Base-by-base conservation (phyloP, 2,797 vertebrate species). In the Cryptoblepharus egeriae region DNA sequence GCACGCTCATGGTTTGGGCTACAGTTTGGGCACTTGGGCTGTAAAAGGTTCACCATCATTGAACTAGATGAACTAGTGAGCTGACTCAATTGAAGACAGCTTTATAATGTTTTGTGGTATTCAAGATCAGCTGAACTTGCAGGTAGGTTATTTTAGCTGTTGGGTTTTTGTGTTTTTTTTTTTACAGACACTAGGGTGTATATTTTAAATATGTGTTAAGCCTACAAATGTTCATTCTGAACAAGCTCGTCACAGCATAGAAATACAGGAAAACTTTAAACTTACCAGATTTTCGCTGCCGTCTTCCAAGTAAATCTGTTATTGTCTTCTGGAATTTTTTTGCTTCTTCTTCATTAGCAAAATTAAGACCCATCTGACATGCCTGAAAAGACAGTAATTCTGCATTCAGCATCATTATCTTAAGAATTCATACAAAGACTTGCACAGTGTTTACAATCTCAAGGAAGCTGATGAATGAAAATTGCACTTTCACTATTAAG, bases 331-430 rank as follows among this genome's bases (percentile, higher is more conserved):
- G 93, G 94, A 99, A 98, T 88, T 96, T 96, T 94, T 97, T 98
- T 92, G 98, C 98, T 93, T 99, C 98, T 94, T 99, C 98, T 95
- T 99, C 98, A 80, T 96, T 99, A 92, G 98, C 97, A 90, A 99
- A 99, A 96, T 99, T 99, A 95, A 99, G 96, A 93, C 98, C 98
- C 80, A 99, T 94, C 95, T 99, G 98, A 96, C 97, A 98, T 80
- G 95, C 93, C 98, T 99, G 92, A 92, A 94, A n/a, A 92, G 91
- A 93, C 85, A 92, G 86, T 81, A 85, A 88, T 82, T 89, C 84
- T 76, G 12, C 49, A 39, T 16, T 55, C 15, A 78, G 12, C 16
- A 52, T 30, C 42, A 75, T 10, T 57, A n/a, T 39, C 49, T 6
- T 24, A 65, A 65, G n/a, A 65, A 67, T 15, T 1, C 22, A 20